Evolutionary conservation across 1,140 invertebrate species (phyloP), one percentile per base, ranked within the genome.

Genomic region (Zaprionus gabonicus): DNA sequence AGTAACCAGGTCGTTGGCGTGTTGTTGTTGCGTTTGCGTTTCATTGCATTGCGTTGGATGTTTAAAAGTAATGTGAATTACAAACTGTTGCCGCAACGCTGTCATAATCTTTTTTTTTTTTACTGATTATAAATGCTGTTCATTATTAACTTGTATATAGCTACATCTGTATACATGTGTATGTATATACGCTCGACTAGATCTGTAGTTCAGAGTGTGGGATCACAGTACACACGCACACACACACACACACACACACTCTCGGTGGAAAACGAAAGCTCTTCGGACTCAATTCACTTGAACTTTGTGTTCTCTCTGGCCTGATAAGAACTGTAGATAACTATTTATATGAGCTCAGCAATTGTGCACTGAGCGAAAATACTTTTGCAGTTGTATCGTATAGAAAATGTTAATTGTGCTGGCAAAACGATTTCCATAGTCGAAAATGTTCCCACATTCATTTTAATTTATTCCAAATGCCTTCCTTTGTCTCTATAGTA

Each of bases 301-400:
- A 83, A 80, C 83, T 82, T 87, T 87, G 81, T 28, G 53, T 41
- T 44, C 64, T 57, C 62, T 62, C 9, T 25, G 67, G 31, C 36
- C 55, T 73, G 83, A 87, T 87, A 87, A 88, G 84, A 67, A 78
- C 27, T 62, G 23, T 25, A 67, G 74, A 90, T 78, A 82, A 56
- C 62, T 66, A 62, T 44, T 51, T 60, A 62, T 67, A 65, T 46
- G 17, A 15, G 27, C 53, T 56, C 7, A 25, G 49, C 17, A 17
- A 28, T 49, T 49, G 46, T 49, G 46, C 46, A 49, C 46, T 51
- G 46, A 25, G 46, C 46, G 46, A 51, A 49, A 51, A 49, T 49
- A 49, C 44, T 4, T 20, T n/a, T 41, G 38, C n/a, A 41, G 13
- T 6, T 41, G 13, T 41, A 15, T 15, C 2, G 6, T 7, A n/a